These are phyloP conservation scores for Drosophila kuntzei DNA, from an alignment of 2,888 invertebrate species.

Conservation along the genomic window DNA sequence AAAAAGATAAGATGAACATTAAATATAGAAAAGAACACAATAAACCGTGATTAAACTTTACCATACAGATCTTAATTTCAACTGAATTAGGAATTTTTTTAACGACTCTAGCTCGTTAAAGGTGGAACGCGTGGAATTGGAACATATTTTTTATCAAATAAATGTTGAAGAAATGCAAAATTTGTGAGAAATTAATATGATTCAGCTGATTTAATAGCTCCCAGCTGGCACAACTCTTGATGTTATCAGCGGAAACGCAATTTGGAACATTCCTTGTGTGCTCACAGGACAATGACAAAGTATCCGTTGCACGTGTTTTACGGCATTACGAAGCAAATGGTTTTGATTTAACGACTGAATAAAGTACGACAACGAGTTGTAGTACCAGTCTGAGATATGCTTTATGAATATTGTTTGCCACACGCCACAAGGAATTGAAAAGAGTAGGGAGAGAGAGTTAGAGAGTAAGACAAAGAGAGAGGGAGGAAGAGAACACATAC, in stretches of 20 bases:
- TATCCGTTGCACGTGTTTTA: constrained; percentile 26
- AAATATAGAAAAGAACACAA: too few relatives aligned
- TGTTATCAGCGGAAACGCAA: neutral
- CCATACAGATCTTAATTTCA: too few relatives aligned
- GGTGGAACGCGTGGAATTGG: neutral
- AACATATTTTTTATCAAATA: neutral
- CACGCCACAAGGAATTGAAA: constrained; percentile 26
- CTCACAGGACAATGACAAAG: constrained; percentile 28
- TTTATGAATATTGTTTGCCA: constrained; percentile 44
- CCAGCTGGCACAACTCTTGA: constrained; percentile 5
- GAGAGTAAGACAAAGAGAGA: neutral
- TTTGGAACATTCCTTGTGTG: constrained; percentile 7
- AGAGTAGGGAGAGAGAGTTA: neutral
- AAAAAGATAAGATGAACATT: too few relatives aligned
- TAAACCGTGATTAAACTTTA: too few relatives aligned
- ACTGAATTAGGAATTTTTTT: too few relatives aligned
- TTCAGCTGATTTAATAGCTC: constrained; percentile 3
- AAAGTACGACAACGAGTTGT: constrained; percentile 21
- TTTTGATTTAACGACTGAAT: constrained; percentile 30
- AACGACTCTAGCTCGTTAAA: neutral
- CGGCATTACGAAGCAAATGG: constrained; percentile 19
- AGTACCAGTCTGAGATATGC: constrained; percentile 22
- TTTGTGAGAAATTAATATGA: neutral
- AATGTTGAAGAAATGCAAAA: neutral
- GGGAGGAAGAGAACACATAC: neutral